Base-by-base conservation (phyloP, 2,113 vertebrate species). In the Istiophorus platypterus region DNA sequence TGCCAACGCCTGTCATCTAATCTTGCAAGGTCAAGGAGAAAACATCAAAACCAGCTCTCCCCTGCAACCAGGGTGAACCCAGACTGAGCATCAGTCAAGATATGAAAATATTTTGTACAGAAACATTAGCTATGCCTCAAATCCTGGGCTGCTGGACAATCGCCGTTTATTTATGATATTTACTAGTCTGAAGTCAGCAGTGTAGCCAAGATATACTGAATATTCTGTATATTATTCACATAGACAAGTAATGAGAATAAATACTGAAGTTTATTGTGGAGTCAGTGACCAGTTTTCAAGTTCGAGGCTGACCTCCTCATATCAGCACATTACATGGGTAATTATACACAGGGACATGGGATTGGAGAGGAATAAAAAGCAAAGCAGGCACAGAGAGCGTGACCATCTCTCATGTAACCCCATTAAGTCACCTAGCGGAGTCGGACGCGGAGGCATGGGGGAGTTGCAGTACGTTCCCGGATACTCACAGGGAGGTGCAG, bases 381-480 rank as follows among this genome's bases (percentile, higher is more conserved):
- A 77, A 81, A 78, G 77, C 78, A 65, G 56, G 76, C 45, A 2
- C 15, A 45, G 69, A 24, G 76, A 75, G 86, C 63, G 56, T 81
- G 86, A 89, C 84, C 75, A 80, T 88, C 76, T 64, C 85, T 85
- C 75, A 85, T 63, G 80, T 82, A 93, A 80, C 92, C 84, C 82
- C 89, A 92, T 94, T 93, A 91, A 90, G 88, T 93, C 83, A 90
- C 61, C 76, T 72, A 72, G 71, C 67, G 29, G 76, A 56, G 69
- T 62, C 5, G 29, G 81, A 81, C 20, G 59, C 70, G 75, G 78
- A 74, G 65, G 56, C 31, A 69, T 61, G 68, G 45, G 45, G 57
- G 64, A 65, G 84, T 5, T 59, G 63, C 81, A 62, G 77, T 74
- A 84, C 20, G 10, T 45, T 39, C 59, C 54, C 72, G 82, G 75